phyloP scores from a whole-genome alignment of 2,797 vertebrate species.

The Brachyrhaphis roseni region DNA sequence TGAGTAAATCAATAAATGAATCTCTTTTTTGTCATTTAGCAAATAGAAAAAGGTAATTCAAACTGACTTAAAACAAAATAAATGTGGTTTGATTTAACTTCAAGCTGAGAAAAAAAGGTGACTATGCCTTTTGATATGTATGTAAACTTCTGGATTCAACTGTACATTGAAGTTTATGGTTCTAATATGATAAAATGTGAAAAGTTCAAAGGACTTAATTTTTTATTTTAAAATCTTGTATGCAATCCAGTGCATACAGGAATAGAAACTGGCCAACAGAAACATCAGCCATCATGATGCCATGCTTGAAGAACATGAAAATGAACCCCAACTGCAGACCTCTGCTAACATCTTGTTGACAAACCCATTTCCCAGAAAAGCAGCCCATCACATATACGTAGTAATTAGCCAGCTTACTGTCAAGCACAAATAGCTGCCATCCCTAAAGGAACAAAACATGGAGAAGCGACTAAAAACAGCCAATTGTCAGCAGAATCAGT shows the following conservation, averaged over 20 bases:
- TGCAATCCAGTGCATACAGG: background rate
- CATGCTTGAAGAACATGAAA: background rate
- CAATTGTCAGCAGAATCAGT: slow-evolving; percentile 5
- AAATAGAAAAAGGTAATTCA: background rate
- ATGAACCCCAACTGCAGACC: background rate
- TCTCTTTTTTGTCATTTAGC: background rate
- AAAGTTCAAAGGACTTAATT: background rate
- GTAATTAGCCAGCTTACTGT: slow-evolving; percentile 9
- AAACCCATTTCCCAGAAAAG: background rate
- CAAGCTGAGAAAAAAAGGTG: background rate
- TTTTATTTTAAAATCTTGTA: background rate
- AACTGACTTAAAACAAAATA: background rate
- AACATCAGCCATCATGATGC: background rate
- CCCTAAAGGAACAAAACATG: slow-evolving; percentile 4
- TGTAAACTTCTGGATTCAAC: background rate
- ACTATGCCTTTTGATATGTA: background rate
- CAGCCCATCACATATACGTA: background rate
- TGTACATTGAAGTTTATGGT: background rate
- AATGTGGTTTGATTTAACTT: background rate
- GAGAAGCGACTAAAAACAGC: slow-evolving; percentile 5
- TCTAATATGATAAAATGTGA: background rate
- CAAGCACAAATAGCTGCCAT: background rate
- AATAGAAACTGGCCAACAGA: background rate
- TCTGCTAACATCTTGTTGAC: background rate
- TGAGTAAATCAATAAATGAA: background rate